Evolutionary conservation across 2,797 vertebrate species (phyloP).

Genomic region (Aphelocoma californica): DNA sequence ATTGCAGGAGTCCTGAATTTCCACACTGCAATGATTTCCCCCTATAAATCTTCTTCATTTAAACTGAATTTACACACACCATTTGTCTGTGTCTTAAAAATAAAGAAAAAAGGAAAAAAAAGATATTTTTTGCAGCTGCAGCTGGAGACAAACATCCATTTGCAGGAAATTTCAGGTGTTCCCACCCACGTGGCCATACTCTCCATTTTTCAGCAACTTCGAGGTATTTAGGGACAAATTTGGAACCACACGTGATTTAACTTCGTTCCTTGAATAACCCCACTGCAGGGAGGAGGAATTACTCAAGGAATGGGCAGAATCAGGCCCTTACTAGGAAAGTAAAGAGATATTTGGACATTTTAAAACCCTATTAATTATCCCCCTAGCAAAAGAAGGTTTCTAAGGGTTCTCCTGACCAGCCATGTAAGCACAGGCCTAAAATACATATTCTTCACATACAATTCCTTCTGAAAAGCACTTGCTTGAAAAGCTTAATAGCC

Average conservation of each 20-base stretch:
- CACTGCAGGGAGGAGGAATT: not conserved
- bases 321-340: not conserved
- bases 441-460: not conserved
- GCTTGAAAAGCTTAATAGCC: not conserved
- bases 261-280: not conserved
- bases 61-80: not conserved
- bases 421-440: not conserved
- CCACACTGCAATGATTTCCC: not conserved
- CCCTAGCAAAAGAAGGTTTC: not conserved
- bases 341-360: not conserved
- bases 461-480: not conserved
- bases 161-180: not conserved
- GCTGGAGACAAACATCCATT: not conserved
- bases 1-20: not conserved
- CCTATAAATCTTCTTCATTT: slow-evolving; percentile 19
- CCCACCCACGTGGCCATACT: not conserved
- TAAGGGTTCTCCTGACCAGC: not conserved
- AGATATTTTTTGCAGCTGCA: not conserved
- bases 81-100: slow-evolving; percentile 25
- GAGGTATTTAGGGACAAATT: not conserved
- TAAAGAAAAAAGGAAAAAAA: not conserved
- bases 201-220: not conserved
- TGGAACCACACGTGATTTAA: not conserved
- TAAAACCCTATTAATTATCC: not conserved
- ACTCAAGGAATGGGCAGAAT: not conserved